These are phyloP conservation scores for Drosophila sp. DNA, from an alignment of 1,140 invertebrate species.

Conservation along the genomic window DNA sequence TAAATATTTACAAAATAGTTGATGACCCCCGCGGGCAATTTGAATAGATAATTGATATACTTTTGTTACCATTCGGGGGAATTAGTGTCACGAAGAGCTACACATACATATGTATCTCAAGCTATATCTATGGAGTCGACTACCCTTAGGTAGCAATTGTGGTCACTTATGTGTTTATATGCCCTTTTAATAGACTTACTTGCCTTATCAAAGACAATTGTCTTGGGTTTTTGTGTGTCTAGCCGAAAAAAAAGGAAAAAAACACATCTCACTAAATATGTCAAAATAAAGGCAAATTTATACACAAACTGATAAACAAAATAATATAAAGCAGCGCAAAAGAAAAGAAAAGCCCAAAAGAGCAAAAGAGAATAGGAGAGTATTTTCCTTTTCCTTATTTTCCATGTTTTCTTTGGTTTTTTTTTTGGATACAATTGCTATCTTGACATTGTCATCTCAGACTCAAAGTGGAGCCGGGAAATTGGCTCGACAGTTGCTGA, in stretches of 20 bases:
- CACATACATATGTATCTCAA: neutral
- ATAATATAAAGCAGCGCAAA: slow-evolving; percentile 6
- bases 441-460: slow-evolving; percentile 74
- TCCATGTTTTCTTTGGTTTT: neutral
- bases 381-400: neutral
- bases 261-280: slow-evolving; percentile 68
- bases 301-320: slow-evolving; percentile 73
- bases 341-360: slow-evolving; percentile 7
- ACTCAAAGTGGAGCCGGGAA: slow-evolving; percentile 56
- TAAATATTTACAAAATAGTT: slow-evolving; percentile 17
- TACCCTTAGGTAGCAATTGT: slow-evolving; percentile 5
- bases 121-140: neutral
- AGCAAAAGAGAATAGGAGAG: slow-evolving; percentile 31
- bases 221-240: slow-evolving; percentile 26
- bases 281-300: slow-evolving; percentile 79
- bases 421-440: slow-evolving; percentile 54
- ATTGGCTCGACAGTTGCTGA: slow-evolving; percentile 59
- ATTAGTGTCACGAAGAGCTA: slow-evolving; percentile 1
- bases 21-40: slow-evolving; percentile 6
- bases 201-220: slow-evolving; percentile 59
- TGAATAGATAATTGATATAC: slow-evolving; percentile 15
- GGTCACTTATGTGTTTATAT: slow-evolving; percentile 44
- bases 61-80: neutral
- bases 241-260: neutral
- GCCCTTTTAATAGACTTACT: slow-evolving; percentile 64